Conservation (phyloP, 2,888 invertebrate species). For the Chloromyia formosa region DNA sequence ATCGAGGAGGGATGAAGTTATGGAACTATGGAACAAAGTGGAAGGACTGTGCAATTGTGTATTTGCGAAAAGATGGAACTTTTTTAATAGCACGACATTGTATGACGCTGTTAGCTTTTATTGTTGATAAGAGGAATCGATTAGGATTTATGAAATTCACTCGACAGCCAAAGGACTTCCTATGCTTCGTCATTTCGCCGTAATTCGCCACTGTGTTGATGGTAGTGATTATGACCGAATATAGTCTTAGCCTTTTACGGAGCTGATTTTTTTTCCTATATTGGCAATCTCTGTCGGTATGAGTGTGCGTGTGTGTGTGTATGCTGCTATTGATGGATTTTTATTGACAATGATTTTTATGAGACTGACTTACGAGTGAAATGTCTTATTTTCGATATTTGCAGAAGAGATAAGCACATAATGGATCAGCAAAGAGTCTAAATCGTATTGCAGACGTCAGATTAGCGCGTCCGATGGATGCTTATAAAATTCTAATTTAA, state of each 20-base stretch:
- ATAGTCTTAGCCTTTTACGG: conserved; percentile 9
- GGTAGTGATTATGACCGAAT: conserved; percentile 38
- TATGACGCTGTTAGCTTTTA: conserved; percentile 27
- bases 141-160: conserved; percentile 42
- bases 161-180: not conserved
- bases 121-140: conserved; percentile 40
- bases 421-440: conserved; percentile 9
- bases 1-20: not conserved
- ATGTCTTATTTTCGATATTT: conserved; percentile 23
- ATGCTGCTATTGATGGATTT: not conserved
- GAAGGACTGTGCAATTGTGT: not conserved
- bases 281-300: too few relatives aligned
- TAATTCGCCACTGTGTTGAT: not conserved
- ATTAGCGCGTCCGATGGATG: too few relatives aligned
- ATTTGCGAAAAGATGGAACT: conserved; percentile 5
- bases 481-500: too few relatives aligned
- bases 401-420: conserved; percentile 10
- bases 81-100: conserved; percentile 21
- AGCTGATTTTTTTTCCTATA: too few relatives aligned
- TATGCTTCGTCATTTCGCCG: not conserved
- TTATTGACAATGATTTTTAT: conserved; percentile 29
- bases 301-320: too few relatives aligned
- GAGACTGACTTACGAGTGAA: conserved; percentile 17
- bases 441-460: too few relatives aligned
- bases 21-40: too few relatives aligned